Evolutionary conservation across 2,888 invertebrate species (phyloP), one percentile per base, ranked within the genome.

Genomic region (Aporophyla lueneburgensis): DNA sequence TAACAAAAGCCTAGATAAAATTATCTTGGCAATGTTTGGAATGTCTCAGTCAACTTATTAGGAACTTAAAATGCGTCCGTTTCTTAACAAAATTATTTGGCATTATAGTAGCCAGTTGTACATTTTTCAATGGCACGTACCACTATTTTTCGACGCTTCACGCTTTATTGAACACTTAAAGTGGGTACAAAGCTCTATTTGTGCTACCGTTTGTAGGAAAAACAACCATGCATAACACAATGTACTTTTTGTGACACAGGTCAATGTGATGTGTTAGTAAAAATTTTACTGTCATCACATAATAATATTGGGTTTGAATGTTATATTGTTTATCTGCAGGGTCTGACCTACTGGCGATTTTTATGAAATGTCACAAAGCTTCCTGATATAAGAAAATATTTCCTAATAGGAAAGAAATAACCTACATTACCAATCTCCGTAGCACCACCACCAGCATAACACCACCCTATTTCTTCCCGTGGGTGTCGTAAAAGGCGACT

Each of bases 151-250:
- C 73, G 66, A 72, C 59, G 71, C 71, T 87, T 88, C 87, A 88
- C 76, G 88, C 74, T 86, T 85, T 65, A 81, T 76, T 88, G 80
- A 81, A 78, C 86, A 78, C 74, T 21, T 83, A 71, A 80, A 80
- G 79, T 75, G 75, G 71, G 56, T 71, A 85, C 77, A 87, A 78
- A 83, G 81, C 80, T 87, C 21, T 80, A 75, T 86, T 86, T 81
- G 79, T 81, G 68, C 72, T 79, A 78, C 74, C 61, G 72, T 82
- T 71, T 69, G 62, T 71, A 78, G 63, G 76, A 84, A 88, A 84
- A 82, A 83, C 78, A 66, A 78, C 59, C 70, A 76, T 56, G 72
- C 71, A 53, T 62, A 74, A 73, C 63, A 63, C 71, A 84, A 80
- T 78, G 54, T 79, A 78, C 74, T 86, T 87, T 80, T 80, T 76